These are phyloP conservation scores for Amblyopsis rosae DNA, from an alignment of 2,113 vertebrate genomes.

Conservation along the genomic window DNA sequence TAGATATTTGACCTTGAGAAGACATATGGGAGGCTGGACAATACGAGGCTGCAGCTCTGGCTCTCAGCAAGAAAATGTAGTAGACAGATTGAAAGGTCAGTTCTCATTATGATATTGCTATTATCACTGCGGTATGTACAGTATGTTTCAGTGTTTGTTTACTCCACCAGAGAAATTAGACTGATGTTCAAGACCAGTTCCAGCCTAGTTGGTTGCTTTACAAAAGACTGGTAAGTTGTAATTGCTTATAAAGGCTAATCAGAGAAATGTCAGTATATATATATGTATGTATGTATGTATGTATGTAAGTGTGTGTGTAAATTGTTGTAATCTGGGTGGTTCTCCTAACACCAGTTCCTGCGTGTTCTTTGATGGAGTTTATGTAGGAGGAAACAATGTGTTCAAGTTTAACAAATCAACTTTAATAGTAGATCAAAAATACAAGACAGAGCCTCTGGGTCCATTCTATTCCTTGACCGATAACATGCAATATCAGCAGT, in stretches of 20 bases:
- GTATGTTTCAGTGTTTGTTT: constrained; percentile 1
- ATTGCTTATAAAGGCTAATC: not conserved
- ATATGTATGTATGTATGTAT: too few relatives aligned
- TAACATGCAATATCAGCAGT: too few relatives aligned
- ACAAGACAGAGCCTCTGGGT: too few relatives aligned
- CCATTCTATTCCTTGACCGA: too few relatives aligned
- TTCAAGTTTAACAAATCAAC: too few relatives aligned
- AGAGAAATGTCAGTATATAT: not conserved
- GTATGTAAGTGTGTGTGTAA: too few relatives aligned
- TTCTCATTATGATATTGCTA: not conserved
- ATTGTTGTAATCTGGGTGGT: too few relatives aligned
- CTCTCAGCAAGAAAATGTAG: constrained; percentile 20
- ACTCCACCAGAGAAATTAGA: constrained; percentile 56
- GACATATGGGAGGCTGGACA: constrained; percentile 48
- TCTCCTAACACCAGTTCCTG: too few relatives aligned
- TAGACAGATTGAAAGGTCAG: constrained; percentile 40
- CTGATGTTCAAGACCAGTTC: constrained; percentile 63
- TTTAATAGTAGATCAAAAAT: too few relatives aligned
- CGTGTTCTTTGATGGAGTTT: too few relatives aligned
- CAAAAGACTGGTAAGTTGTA: constrained; percentile 55
- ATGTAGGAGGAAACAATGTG: too few relatives aligned
- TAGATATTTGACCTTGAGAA: constrained; percentile 21
- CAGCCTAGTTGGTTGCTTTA: constrained; percentile 72
- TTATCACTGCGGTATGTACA: not conserved
- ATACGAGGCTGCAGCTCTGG: constrained; percentile 60